Evolutionary conservation across 2,797 vertebrate species (phyloP), one percentile per base, ranked within the genome.

Genomic region (Ctenosaura bakeri): DNA sequence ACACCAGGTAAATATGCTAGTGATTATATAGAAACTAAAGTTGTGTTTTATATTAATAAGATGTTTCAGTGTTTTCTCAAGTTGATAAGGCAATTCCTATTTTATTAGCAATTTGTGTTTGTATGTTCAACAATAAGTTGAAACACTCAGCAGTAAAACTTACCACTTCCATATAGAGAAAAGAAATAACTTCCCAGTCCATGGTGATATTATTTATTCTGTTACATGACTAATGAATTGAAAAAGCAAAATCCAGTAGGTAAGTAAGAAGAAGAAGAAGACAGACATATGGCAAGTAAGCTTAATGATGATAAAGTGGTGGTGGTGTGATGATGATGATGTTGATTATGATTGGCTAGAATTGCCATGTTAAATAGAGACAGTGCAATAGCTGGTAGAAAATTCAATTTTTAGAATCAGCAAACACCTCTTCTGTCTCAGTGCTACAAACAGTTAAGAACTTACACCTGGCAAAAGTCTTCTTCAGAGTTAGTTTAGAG

Each of bases 211-310:
- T 64, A 46, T 88, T 90, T 92, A 91, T 29, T 35, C 24, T 89
- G 42, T 56, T 90, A 26, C 3, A 91, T 32, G 83, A 59, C 62
- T 84, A 32, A 91, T 80, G n/a, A 54, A 54, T 1, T 66, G 69
- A 81, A 81, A 74, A 87, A 46, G 10, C 62, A 80, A 90, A 91
- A 1, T 12, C 90, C 29, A 91, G 56, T 87, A 83, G 81, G 0
- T 92, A 86, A 85, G 16, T 87, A 90, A 74, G 86, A 90, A 66
- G 84, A 88, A 4, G 92, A 84, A 62, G 46, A 29, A 0, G 73
- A 83, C 76, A 89, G 77, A 90, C 79, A 29, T 29, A 22, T 83
- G 54, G 32, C 24, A 88, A 56, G 50, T 29, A 83, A 84, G 86
- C 6, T 13, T 76, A 59, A 20, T 88, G 69, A 56, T 80, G 66